Conservation (phyloP, 2,797 vertebrate species). For the Scyliorhinus canicula region DNA sequence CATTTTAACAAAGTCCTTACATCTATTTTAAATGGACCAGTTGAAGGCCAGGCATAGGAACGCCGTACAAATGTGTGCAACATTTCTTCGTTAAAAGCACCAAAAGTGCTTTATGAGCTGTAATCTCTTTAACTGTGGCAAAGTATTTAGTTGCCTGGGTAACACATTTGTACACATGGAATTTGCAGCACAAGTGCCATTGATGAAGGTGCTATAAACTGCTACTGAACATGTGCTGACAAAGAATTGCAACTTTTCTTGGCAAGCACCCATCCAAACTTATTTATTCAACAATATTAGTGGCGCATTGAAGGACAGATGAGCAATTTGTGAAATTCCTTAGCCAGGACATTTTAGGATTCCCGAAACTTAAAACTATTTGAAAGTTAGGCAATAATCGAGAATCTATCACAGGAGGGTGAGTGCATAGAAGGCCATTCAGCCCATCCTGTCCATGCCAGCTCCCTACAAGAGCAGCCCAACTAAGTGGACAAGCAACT, state of each 20-base stretch:
- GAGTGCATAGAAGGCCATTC: background rate
- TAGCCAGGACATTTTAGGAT: background rate
- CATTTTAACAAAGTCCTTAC: background rate
- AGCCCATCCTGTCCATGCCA: background rate
- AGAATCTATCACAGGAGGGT: background rate
- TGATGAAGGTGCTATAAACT: background rate
- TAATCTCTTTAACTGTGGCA: background rate
- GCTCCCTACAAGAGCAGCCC: background rate
- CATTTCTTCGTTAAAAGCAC: background rate
- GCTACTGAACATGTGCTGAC: background rate
- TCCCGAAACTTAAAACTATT: background rate
- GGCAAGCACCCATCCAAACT: background rate
- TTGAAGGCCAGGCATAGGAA: background rate
- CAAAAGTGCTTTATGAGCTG: background rate
- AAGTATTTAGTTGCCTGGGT: background rate
- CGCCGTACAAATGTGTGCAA: no score
- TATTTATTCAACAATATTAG: background rate
- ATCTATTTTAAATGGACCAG: background rate
- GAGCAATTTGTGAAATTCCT: background rate
- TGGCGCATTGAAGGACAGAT: background rate
- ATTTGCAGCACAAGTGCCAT: no score
- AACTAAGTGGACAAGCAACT: background rate
- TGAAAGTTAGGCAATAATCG: background rate
- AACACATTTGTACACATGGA: background rate
- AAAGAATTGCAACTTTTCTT: background rate